These are phyloP conservation scores for Apodemia mormo DNA, from an alignment of 2,888 invertebrate genomes.

Conservation along the genomic window DNA sequence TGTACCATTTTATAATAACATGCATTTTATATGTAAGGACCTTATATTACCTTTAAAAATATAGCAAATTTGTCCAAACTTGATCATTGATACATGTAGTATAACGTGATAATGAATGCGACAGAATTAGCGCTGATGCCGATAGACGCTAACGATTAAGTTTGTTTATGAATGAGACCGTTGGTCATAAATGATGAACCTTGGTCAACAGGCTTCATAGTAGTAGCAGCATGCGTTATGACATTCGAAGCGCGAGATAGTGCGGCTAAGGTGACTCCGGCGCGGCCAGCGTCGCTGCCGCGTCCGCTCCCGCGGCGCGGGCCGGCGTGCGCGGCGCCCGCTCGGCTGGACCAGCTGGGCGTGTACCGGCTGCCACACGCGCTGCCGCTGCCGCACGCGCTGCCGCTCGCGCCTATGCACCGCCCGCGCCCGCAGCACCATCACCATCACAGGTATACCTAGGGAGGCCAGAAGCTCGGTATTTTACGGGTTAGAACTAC, in stretches of 20 bases:
- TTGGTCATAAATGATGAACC: too few relatives aligned
- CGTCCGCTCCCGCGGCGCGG: constrained; percentile 76
- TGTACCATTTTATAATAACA: too few relatives aligned
- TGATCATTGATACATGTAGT: too few relatives aligned
- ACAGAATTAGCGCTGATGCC: too few relatives aligned
- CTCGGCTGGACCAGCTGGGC: constrained; percentile 85
- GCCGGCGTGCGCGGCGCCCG: constrained; percentile 67
- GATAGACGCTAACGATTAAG: too few relatives aligned
- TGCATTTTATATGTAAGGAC: too few relatives aligned
- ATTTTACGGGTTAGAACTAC: too few relatives aligned
- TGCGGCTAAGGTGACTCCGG: constrained; percentile 93
- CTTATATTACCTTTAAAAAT: too few relatives aligned
- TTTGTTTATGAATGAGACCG: too few relatives aligned
- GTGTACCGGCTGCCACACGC: constrained; percentile 84
- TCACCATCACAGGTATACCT: constrained; percentile 56
- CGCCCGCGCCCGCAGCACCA: constrained; percentile 63
- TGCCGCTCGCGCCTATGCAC: constrained; percentile 69
- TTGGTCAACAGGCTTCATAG: constrained; percentile 88
- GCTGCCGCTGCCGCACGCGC: constrained; percentile 70
- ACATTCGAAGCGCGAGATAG: constrained; percentile 98
- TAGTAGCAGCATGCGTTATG: constrained; percentile 98
- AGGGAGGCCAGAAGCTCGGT: too few relatives aligned
- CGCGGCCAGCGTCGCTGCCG: constrained; percentile 79
- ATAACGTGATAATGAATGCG: too few relatives aligned
- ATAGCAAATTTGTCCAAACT: too few relatives aligned